A percentile compares a stretch with the other conserved stretches of the same genome.
Conservation (phyloP, 2,797 vertebrate species). For the Cuculus canorus region DNA sequence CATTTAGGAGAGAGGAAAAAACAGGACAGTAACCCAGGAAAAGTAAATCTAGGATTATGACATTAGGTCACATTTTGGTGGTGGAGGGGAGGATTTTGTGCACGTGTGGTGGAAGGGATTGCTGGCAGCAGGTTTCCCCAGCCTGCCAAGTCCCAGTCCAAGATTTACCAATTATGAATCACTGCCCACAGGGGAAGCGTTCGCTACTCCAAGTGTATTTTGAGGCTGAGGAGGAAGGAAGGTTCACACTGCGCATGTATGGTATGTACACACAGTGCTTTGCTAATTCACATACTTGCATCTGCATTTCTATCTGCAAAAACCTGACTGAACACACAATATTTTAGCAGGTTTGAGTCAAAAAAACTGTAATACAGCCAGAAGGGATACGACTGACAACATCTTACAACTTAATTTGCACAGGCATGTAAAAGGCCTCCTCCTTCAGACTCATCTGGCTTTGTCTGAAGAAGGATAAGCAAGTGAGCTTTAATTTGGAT, state of each 20-base stretch:
- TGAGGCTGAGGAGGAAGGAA: neutral
- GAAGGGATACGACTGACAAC: fast-evolving
- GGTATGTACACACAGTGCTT: neutral
- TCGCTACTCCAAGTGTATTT: neutral
- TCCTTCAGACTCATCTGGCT: neutral
- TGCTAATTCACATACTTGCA: neutral
- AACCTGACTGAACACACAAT: neutral
- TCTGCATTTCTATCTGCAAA: neutral
- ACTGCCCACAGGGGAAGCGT: neutral
- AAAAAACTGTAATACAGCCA: neutral
- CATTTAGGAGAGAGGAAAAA: neutral
- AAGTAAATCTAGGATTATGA: neutral
- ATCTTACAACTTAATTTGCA: neutral
- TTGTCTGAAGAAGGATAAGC: neutral
- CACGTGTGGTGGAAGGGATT: neutral
- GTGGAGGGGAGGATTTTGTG: neutral
- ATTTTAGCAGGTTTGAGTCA: neutral
- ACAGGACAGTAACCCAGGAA: neutral
- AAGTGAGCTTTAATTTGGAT: neutral
- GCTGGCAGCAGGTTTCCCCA: neutral
- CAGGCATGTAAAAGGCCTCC: neutral
- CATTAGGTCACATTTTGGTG: neutral
- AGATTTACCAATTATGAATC: neutral
- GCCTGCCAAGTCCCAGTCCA: neutral
- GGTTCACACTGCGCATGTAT: neutral